These are phyloP conservation scores for Xestobium rufovillosum DNA, from an alignment of 2,888 invertebrate species.

Conservation along the genomic window DNA sequence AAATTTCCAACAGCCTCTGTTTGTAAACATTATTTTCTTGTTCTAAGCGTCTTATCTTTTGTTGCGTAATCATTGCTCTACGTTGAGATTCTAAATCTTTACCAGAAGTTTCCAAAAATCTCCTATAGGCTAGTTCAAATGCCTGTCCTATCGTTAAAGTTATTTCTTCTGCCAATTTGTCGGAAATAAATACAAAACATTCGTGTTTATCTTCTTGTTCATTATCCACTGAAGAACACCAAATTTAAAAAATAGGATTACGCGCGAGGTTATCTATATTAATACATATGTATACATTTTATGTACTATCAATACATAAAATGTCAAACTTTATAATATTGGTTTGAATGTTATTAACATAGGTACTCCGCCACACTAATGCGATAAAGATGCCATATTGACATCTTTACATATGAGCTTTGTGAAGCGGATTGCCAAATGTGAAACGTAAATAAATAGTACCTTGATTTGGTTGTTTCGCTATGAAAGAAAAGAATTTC, in stretches of 20 bases:
- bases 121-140: slow-evolving; percentile 93
- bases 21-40: slow-evolving; percentile 77
- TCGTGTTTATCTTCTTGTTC: slow-evolving; percentile 71
- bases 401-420: too few relatives aligned
- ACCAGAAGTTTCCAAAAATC: slow-evolving; percentile 87
- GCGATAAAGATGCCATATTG: too few relatives aligned
- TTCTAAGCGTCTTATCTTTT: slow-evolving; percentile 81
- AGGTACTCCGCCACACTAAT: too few relatives aligned
- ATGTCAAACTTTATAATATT: too few relatives aligned
- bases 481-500: slow-evolving; percentile 93
- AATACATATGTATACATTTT: too few relatives aligned
- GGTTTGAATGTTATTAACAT: too few relatives aligned
- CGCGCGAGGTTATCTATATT: neutral
- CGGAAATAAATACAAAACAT: slow-evolving; percentile 96
- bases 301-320: too few relatives aligned
- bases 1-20: slow-evolving; percentile 66
- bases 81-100: slow-evolving; percentile 83
- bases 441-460: too few relatives aligned
- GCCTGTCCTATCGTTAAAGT: slow-evolving; percentile 97
- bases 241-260: slow-evolving; percentile 6
- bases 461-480: slow-evolving; percentile 57
- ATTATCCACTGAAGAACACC: slow-evolving; percentile 38
- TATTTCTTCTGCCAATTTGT: slow-evolving; percentile 95
- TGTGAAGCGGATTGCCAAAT: too few relatives aligned
- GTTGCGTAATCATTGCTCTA: slow-evolving; percentile 66